Conservation (phyloP, 2,113 vertebrate genomes). For the Bubo blakistoni region DNA sequence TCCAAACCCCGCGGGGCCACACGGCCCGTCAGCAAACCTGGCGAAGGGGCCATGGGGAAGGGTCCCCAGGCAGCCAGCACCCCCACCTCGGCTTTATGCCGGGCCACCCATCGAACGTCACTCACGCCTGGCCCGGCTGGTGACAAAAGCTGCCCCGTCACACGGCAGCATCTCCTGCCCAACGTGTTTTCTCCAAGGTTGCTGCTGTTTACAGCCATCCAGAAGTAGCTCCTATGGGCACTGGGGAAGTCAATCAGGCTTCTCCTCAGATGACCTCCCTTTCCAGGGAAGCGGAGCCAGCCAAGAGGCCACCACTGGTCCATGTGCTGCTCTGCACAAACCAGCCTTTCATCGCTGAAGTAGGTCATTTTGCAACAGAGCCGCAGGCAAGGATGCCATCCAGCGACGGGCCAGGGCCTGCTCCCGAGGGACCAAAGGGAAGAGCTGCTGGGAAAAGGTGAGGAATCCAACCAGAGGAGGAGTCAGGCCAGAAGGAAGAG, state of each 20-base stretch:
- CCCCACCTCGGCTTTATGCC: accelerated
- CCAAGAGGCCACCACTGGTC: neutral
- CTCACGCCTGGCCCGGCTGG: too few species aligned
- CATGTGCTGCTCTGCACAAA: neutral
- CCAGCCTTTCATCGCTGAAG: neutral
- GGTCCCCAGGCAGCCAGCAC: neutral
- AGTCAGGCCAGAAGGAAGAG: accelerated
- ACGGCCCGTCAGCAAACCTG: accelerated
- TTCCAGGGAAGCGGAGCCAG: neutral
- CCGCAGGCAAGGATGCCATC: neutral
- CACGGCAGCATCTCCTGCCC: neutral
- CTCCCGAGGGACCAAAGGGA: neutral
- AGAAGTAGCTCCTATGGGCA: accelerated
- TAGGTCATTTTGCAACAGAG: neutral
- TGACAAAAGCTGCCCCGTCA: accelerated
- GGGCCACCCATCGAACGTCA: neutral
- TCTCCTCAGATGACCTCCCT: neutral
- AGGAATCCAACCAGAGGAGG: neutral
- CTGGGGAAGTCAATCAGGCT: neutral
- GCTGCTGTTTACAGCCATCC: neutral
- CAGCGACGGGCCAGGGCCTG: neutral
- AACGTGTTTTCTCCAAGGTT: accelerated
- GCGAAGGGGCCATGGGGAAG: neutral
- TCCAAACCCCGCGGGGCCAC: accelerated
- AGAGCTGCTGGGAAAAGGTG: neutral